Percentiles rank a stretch among this genome's conserved stretches.
phyloP scores from a whole-genome alignment of 2,888 invertebrate species.

The Penaeus monodon region DNA sequence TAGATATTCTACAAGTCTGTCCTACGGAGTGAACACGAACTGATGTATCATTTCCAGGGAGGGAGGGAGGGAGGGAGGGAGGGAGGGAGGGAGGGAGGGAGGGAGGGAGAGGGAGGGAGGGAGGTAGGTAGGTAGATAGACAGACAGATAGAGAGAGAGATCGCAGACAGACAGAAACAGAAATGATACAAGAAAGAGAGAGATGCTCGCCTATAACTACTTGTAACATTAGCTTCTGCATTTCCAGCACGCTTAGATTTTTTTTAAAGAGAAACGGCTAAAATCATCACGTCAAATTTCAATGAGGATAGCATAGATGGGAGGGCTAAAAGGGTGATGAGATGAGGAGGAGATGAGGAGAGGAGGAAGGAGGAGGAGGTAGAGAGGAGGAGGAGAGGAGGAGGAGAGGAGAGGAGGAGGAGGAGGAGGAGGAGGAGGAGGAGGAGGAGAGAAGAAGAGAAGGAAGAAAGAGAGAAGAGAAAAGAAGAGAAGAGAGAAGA shows the following conservation, averaged over 20 bases:
- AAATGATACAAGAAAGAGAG: background rate
- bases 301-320: slow-evolving; percentile 67
- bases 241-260: too few relatives aligned
- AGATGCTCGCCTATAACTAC: background rate
- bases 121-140: background rate
- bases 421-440: background rate
- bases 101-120: too few relatives aligned
- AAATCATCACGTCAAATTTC: background rate
- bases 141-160: background rate
- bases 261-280: too few relatives aligned
- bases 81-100: background rate
- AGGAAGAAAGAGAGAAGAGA: background rate
- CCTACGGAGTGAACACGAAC: background rate
- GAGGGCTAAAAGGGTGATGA: background rate
- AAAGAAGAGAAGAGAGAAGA: background rate
- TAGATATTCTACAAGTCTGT: background rate
- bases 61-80: background rate
- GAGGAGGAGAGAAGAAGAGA: background rate
- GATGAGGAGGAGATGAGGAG: background rate
- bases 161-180: background rate
- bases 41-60: background rate
- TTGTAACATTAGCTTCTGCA: too few relatives aligned
- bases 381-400: background rate
- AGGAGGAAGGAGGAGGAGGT: background rate
- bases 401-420: background rate